Evolutionary conservation across 2,888 invertebrate genomes (phyloP).

Genomic region (Rotaria macrura): DNA sequence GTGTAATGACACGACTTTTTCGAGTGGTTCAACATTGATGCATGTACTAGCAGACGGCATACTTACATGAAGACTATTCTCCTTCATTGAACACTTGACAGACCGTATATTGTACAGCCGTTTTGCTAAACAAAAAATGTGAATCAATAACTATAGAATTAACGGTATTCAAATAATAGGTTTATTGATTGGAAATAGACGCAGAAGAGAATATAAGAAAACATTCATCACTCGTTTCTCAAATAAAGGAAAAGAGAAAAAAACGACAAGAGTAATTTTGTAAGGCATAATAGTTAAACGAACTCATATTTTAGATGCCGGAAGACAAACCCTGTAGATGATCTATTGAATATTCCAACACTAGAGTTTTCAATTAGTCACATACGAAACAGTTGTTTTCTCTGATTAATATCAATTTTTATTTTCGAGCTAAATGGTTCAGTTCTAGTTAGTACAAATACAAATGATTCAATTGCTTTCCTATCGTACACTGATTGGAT

Average conservation of each 20-base stretch:
- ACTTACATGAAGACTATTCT: background rate
- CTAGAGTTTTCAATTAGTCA: background rate
- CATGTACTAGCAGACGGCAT: background rate
- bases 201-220: background rate
- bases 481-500: too few species aligned
- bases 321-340: background rate
- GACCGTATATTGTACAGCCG: background rate
- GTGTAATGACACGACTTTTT: background rate
- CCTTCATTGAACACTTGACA: background rate
- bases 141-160: background rate
- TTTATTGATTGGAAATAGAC: background rate
- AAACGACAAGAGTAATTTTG: background rate
- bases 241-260: too few species aligned
- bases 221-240: background rate
- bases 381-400: background rate
- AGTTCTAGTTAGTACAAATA: too few species aligned
- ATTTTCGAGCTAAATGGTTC: background rate
- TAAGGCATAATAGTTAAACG: background rate
- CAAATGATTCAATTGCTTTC: too few species aligned
- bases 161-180: background rate
- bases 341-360: background rate
- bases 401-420: background rate
- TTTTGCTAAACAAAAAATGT: background rate
- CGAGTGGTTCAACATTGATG: too few species aligned
- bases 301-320: background rate